phyloP scores from a whole-genome alignment of 2,797 vertebrate genomes.

The Parambassis ranga region DNA sequence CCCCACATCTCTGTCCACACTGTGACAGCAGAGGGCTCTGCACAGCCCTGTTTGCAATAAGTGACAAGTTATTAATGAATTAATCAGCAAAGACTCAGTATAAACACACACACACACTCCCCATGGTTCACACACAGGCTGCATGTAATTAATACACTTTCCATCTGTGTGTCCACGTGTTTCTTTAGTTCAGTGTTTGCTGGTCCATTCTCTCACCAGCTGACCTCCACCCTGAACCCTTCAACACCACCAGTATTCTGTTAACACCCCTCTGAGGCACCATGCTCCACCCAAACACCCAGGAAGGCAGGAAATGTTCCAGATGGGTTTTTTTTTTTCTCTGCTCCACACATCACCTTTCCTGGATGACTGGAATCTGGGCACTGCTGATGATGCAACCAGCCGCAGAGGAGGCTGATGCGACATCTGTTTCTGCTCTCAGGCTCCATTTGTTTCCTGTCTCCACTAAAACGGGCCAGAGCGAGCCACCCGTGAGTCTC shows the following conservation, averaged over 20 bases:
- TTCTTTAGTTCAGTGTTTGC: no score
- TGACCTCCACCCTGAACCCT: background rate
- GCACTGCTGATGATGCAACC: slow-evolving; percentile 51
- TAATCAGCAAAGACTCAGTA: no score
- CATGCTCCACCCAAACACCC: background rate
- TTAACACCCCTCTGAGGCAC: background rate
- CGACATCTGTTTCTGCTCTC: slow-evolving; percentile 65
- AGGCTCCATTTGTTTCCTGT: slow-evolving; percentile 40
- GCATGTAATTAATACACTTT: no score
- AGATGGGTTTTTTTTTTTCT: background rate
- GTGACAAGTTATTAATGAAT: no score
- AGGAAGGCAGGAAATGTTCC: background rate
- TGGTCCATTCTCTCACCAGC: background rate
- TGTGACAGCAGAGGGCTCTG: no score
- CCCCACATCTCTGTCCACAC: no score
- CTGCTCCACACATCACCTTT: slow-evolving; percentile 6
- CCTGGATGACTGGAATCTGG: slow-evolving; percentile 11
- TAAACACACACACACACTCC: no score
- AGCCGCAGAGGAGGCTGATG: slow-evolving; percentile 17
- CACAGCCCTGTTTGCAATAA: no score
- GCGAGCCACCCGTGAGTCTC: background rate
- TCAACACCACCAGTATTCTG: background rate
- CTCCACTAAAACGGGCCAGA: slow-evolving; percentile 7
- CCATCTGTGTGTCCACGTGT: no score
- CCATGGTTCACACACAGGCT: no score